phyloP scores from a whole-genome alignment of 1,140 invertebrate species.

The Ephestia elutella region DNA sequence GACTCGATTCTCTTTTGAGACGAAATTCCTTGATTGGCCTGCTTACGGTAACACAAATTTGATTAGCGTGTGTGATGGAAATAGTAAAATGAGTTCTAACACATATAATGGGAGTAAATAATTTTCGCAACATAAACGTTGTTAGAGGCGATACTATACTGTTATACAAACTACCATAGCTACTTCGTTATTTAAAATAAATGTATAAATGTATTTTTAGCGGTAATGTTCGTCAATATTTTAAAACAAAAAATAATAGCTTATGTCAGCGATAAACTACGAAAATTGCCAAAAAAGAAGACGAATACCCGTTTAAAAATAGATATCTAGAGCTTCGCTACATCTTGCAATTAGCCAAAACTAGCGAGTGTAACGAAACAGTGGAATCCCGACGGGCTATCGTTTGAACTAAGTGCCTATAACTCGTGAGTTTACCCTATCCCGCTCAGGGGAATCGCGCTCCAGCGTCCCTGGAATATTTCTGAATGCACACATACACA shows the following conservation, averaged over 20 bases:
- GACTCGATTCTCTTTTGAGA: constrained; percentile 45
- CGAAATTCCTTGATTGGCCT: constrained; percentile 56
- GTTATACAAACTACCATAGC: too few species aligned
- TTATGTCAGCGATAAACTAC: too few species aligned
- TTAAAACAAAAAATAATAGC: too few species aligned
- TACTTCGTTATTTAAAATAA: too few species aligned
- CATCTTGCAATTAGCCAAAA: constrained; percentile 34
- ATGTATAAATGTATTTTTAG: too few species aligned
- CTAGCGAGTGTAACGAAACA: constrained; percentile 48
- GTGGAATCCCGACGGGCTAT: constrained; percentile 47
- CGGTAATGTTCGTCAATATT: too few species aligned
- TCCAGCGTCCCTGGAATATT: constrained; percentile 49
- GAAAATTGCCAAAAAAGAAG: too few species aligned
- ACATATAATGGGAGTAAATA: too few species aligned
- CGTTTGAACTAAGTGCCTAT: constrained; percentile 68
- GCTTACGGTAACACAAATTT: constrained; percentile 47
- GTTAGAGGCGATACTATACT: too few species aligned
- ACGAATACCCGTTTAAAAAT: too few species aligned
- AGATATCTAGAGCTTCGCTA: constrained; percentile 29
- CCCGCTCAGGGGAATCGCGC: constrained; percentile 47
- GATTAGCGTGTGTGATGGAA: constrained; percentile 37
- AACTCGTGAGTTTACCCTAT: constrained; percentile 64
- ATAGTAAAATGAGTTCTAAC: constrained; percentile 7
- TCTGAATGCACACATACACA: constrained; percentile 33
- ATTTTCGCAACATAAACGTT: too few species aligned